A percentile compares a stretch with the other conserved stretches of the same genome.
Evolutionary conservation across 2,113 vertebrate genomes (phyloP).

Genomic region (Ophthalmolycus amberensis): DNA sequence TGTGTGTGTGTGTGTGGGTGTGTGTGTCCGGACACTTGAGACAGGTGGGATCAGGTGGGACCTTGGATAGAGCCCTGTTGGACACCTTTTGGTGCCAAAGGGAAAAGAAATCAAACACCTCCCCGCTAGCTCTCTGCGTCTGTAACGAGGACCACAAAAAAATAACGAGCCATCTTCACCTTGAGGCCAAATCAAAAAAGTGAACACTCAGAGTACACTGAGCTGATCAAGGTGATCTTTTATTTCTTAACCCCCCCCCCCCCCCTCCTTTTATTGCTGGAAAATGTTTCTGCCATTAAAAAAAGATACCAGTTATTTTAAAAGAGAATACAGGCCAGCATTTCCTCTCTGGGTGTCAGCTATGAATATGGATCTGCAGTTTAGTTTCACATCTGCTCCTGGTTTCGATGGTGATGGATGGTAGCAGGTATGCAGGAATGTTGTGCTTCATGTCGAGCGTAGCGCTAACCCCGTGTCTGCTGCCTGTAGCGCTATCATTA

Average conservation of each 20-base stretch:
- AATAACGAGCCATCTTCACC: slow-evolving; percentile 75
- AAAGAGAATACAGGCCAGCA: slow-evolving; percentile 11
- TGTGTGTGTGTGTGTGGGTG: too few species aligned
- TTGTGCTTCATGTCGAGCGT: slow-evolving; percentile 24
- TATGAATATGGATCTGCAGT: slow-evolving; percentile 20
- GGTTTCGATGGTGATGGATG: slow-evolving; percentile 34
- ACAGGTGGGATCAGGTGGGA: slow-evolving; percentile 41
- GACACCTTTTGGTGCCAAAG: slow-evolving; percentile 28
- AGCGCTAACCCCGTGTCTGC: slow-evolving; percentile 39
- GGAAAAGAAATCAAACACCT: slow-evolving; percentile 9
- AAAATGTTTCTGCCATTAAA: slow-evolving; percentile 22
- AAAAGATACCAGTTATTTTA: not conserved
- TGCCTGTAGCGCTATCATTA: slow-evolving; percentile 58
- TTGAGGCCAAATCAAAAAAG: slow-evolving; percentile 54
- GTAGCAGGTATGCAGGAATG: slow-evolving; percentile 32
- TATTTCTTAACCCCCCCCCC: slow-evolving; percentile 16
- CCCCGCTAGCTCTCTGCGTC: slow-evolving; percentile 22
- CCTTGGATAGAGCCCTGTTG: slow-evolving; percentile 30
- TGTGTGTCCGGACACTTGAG: slow-evolving; percentile 22
- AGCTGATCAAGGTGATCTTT: slow-evolving; percentile 59
- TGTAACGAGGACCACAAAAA: slow-evolving; percentile 65
- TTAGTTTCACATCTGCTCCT: slow-evolving; percentile 14
- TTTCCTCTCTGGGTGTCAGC: slow-evolving; percentile 17
- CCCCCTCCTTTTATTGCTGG: not conserved
- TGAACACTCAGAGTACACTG: slow-evolving; percentile 34